Percentiles rank a stretch among this genome's conserved stretches.
These are phyloP conservation scores for Alcis repandata DNA, from an alignment of 2,888 invertebrate species.

Conservation along the genomic window DNA sequence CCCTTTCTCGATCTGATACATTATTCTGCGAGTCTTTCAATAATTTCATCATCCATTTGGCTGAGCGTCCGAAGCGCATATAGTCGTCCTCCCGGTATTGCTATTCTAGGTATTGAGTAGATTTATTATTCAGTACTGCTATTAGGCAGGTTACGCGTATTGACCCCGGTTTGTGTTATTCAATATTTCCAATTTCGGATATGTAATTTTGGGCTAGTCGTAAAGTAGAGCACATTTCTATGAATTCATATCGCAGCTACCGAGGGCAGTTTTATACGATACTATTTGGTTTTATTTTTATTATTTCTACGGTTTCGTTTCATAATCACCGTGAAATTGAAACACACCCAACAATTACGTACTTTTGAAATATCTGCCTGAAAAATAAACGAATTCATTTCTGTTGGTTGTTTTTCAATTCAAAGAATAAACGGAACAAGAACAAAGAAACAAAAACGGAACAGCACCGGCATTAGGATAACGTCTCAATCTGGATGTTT, in stretches of 20 bases:
- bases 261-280: background rate
- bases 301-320: background rate
- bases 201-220: constrained; percentile 38
- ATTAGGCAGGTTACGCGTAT: constrained; percentile 43
- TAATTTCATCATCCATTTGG: constrained; percentile 55
- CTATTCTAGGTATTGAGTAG: constrained; percentile 46
- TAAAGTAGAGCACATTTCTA: constrained; percentile 26
- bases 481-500: constrained; percentile 9
- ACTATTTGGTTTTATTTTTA: background rate
- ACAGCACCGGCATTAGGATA: background rate
- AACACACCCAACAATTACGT: background rate
- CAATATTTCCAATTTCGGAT: constrained; percentile 43
- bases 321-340: background rate
- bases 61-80: constrained; percentile 42
- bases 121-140: constrained; percentile 49
- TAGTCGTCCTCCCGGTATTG: constrained; percentile 43
- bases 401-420: background rate
- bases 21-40: constrained; percentile 52
- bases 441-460: background rate
- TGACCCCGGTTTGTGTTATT: constrained; percentile 35
- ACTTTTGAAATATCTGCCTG: background rate
- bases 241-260: constrained; percentile 6
- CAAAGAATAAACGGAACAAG: background rate
- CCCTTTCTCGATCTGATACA: constrained; percentile 45
- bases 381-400: background rate